phyloP scores from a whole-genome alignment of 2,113 vertebrate genomes.

The Lethenteron reissneri region DNA sequence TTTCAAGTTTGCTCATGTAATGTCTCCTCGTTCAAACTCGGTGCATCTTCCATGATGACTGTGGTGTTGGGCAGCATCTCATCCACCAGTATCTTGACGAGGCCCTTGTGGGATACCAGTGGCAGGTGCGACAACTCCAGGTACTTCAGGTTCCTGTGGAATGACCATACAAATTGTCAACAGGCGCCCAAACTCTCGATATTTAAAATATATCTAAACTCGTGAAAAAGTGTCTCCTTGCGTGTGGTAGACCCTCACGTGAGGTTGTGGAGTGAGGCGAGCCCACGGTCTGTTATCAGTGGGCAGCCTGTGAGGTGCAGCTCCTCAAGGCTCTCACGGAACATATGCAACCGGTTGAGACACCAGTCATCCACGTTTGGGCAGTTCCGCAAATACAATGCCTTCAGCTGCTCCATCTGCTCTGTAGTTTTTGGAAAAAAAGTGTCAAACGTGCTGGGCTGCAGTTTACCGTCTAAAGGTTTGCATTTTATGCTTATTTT shows the following conservation, averaged over 20 bases:
- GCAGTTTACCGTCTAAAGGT: too few relatives aligned
- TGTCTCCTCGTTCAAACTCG: too few relatives aligned
- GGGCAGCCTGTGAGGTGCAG: constrained; percentile 44
- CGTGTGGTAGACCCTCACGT: constrained; percentile 20
- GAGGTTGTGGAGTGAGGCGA: constrained; percentile 42
- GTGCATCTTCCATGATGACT: too few relatives aligned
- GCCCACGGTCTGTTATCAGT: constrained; percentile 30
- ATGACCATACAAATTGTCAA: background rate
- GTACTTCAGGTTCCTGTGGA: constrained; percentile 26
- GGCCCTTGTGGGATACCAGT: constrained; percentile 21
- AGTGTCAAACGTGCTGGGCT: background rate
- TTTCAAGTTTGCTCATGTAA: too few relatives aligned
- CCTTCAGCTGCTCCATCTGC: constrained; percentile 17
- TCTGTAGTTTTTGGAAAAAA: constrained; percentile 8
- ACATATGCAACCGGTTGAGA: constrained; percentile 28
- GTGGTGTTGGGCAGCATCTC: constrained; percentile 34
- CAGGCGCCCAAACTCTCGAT: background rate
- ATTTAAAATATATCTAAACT: background rate
- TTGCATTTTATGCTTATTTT: background rate
- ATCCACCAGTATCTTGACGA: constrained; percentile 43
- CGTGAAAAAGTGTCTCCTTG: background rate
- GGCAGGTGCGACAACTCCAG: constrained; percentile 40
- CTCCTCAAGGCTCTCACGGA: constrained; percentile 29
- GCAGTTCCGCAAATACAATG: constrained; percentile 32
- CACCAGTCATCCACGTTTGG: constrained; percentile 50